These are phyloP conservation scores for Odontomyia ornata DNA, from an alignment of 2,888 invertebrate genomes.

Conservation along the genomic window DNA sequence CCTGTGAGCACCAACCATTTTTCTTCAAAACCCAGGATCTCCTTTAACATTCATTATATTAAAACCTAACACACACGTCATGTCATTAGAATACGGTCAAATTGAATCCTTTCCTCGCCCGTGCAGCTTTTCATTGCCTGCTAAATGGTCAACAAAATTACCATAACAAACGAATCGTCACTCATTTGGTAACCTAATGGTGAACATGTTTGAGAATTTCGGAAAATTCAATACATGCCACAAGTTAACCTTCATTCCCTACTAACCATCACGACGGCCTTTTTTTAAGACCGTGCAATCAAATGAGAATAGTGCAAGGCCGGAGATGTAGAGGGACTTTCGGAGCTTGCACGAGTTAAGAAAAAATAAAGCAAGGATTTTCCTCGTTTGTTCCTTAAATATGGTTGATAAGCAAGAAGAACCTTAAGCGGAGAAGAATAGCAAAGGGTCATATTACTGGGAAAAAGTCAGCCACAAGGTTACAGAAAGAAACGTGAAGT, in stretches of 20 bases:
- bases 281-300: neutral
- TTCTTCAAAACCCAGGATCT: no score
- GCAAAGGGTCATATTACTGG: neutral
- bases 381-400: neutral
- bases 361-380: neutral
- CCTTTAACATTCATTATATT: conserved; percentile 13
- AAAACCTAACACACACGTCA: neutral
- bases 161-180: conserved; percentile 48
- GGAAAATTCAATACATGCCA: neutral
- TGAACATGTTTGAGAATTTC: neutral
- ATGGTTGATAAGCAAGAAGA: neutral
- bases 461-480: neutral
- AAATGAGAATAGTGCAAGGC: conserved; percentile 7
- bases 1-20: no score
- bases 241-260: neutral
- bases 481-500: neutral
- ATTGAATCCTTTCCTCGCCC: neutral
- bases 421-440: no score
- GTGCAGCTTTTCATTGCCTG: no score
- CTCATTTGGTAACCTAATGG: conserved; percentile 42
- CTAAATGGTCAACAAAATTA: conserved; percentile 40
- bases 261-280: neutral
- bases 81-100: neutral
- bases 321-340: neutral
- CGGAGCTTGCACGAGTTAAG: no score